A percentile compares a stretch with the other conserved stretches of the same genome.
Evolutionary conservation across 1,140 invertebrate species (phyloP).

Genomic region (Wasmannia auropunctata): DNA sequence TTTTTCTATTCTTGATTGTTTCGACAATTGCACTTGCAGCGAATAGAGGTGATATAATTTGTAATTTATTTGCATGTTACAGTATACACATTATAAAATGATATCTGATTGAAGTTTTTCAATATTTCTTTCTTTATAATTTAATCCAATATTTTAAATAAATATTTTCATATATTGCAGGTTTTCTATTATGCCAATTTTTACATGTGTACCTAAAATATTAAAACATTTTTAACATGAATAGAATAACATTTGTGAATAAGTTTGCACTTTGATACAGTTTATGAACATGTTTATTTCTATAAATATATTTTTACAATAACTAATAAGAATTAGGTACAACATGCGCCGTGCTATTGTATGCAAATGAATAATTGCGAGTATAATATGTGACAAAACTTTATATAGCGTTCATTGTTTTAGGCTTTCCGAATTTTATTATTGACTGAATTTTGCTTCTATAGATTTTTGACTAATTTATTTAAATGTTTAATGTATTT

Average conservation of each 20-base stretch:
- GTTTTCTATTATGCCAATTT: neutral
- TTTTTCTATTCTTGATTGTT: slow-evolving; percentile 86
- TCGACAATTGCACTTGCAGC: slow-evolving; percentile 87
- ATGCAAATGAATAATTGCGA: too few species aligned
- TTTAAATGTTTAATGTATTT: too few species aligned
- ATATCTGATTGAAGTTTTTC: neutral
- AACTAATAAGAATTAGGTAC: too few species aligned
- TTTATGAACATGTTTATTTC: neutral
- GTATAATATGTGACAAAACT: too few species aligned
- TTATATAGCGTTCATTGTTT: too few species aligned
- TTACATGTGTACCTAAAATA: neutral
- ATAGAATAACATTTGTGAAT: neutral
- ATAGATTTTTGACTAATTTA: too few species aligned
- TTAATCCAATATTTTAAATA: neutral
- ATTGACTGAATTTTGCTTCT: too few species aligned
- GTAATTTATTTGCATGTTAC: neutral
- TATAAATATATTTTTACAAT: neutral
- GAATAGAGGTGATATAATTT: slow-evolving; percentile 84
- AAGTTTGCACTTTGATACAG: neutral
- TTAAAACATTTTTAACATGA: neutral
- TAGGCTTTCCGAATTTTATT: too few species aligned
- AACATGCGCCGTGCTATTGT: too few species aligned
- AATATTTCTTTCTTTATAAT: neutral
- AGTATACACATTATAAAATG: neutral
- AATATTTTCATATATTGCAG: neutral